Base-by-base conservation (phyloP, 2,797 vertebrate genomes). In the Halcyon smyrnensis region DNA sequence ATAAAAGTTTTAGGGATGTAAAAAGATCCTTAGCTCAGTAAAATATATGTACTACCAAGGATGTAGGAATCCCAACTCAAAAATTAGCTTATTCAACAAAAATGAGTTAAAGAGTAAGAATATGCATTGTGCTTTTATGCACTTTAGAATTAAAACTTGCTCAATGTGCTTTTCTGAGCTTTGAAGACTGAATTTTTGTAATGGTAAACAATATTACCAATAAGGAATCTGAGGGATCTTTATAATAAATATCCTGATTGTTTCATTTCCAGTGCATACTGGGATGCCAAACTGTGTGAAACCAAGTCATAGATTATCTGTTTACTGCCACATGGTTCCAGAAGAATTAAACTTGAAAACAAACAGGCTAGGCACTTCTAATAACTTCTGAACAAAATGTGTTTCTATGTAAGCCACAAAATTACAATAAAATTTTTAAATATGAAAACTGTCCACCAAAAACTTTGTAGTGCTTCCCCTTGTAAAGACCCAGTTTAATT, bases 251-350 rank as follows among this genome's bases (percentile, higher is more conserved):
- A 95, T 96, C 90, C 93, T 75, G 64, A 79, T 91, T 97, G 74
- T 93, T 98, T 97, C 93, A 97, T 98, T 43, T 43, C 43, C 75
- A 62, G 27, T 90, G 69, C 65, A 89, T 89, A 45, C 86, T 95
- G 96, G 93, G 95, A 97, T 98, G 97, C 87, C 96, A 97, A 97
- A 95, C 95, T 97, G 96, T 97, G 95, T 97, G 97, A 98, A 98
- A 98, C 97, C 96, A 98, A 98, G 97, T 95, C 84, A 89, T 95
- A 95, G 97, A 98, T 98, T 98, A 98, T 98, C 86, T 65, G 45
- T 95, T 97, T 94, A 73, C n/a, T 95, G 68, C 41, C 63, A 95
- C 68, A 82, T 50, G 37, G 43, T 43, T 43, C 43, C 43, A 43
- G 43, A 43, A 43, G 36, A 96, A 96, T 94, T 87, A 32, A 95